Percentiles rank a stretch among this genome's conserved stretches.
phyloP scores from a whole-genome alignment of 1,140 invertebrate species.

The Dinoponera quadriceps region DNA sequence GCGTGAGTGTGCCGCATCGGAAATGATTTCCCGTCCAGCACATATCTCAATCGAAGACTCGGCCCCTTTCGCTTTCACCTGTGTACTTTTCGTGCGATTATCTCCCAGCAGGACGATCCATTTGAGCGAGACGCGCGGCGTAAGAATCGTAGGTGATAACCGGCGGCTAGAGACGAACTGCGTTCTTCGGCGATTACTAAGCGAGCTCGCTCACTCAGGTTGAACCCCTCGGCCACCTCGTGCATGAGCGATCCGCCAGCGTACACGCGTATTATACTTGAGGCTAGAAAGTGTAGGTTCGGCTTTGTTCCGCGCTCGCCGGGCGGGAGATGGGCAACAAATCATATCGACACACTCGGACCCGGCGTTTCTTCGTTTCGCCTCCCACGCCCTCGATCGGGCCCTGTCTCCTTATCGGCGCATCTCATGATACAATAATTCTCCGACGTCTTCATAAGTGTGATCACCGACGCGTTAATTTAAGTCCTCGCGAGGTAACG shows the following conservation, averaged over 20 bases:
- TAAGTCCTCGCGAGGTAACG: slow-evolving; percentile 18
- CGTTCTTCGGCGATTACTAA: slow-evolving; percentile 42
- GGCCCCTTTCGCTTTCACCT: slow-evolving; percentile 12
- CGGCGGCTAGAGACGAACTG: slow-evolving; percentile 26
- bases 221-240: slow-evolving; percentile 15
- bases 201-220: neutral
- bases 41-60: slow-evolving; percentile 14
- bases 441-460: slow-evolving; percentile 56
- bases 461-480: slow-evolving; percentile 13
- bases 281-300: slow-evolving; percentile 44
- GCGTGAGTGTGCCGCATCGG: neutral
- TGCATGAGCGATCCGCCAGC: slow-evolving; percentile 9
- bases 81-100: slow-evolving; percentile 16
- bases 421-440: slow-evolving; percentile 18
- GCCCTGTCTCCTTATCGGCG: slow-evolving; percentile 39
- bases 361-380: slow-evolving; percentile 46
- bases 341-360: slow-evolving; percentile 68
- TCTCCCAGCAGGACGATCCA: slow-evolving; percentile 30
- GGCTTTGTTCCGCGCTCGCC: slow-evolving; percentile 53
- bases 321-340: slow-evolving; percentile 58
- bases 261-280: slow-evolving; percentile 34
- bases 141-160: slow-evolving; percentile 27
- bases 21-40: neutral
- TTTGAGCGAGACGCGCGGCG: neutral
- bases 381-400: slow-evolving; percentile 65